Percentiles rank a stretch among this genome's conserved stretches.
Evolutionary conservation across 2,888 invertebrate species (phyloP).

Genomic region (Drosophila mayaguana): DNA sequence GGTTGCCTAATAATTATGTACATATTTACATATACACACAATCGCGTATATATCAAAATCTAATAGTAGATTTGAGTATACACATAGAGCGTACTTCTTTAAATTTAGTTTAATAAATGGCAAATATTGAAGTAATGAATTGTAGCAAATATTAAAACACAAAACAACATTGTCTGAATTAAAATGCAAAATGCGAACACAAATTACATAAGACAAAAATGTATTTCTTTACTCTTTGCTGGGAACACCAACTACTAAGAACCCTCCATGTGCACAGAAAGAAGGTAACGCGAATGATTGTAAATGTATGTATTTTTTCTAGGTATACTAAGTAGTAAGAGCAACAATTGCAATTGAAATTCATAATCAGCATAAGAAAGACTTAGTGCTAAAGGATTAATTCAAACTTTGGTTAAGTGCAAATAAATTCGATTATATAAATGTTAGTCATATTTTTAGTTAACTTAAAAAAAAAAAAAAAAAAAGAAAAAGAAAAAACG

Average conservation of each 20-base stretch:
- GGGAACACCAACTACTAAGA: conserved; percentile 33
- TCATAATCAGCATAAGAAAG: conserved; percentile 68
- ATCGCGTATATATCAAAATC: conserved; percentile 38
- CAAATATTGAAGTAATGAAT: conserved; percentile 70
- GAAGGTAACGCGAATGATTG: conserved; percentile 42
- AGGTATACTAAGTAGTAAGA: conserved; percentile 66
- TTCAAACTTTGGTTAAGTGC: conserved; percentile 43
- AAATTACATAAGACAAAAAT: conserved; percentile 13
- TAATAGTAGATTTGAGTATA: conserved; percentile 38
- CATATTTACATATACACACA: conserved; percentile 56
- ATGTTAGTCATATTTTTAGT: conserved; percentile 75
- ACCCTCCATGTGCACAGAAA: conserved; percentile 66
- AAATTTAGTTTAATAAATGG: conserved; percentile 63
- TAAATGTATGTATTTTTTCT: conserved; percentile 51
- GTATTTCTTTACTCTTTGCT: conserved; percentile 30
- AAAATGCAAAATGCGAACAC: conserved; percentile 45
- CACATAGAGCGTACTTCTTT: conserved; percentile 63
- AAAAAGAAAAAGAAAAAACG: neutral
- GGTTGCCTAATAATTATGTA: conserved; percentile 78
- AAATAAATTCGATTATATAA: conserved; percentile 55
- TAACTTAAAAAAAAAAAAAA: conserved; percentile 24
- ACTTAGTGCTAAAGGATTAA: conserved; percentile 58
- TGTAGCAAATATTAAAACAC: conserved; percentile 53
- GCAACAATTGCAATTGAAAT: conserved; percentile 54
- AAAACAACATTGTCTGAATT: conserved; percentile 60